Evolutionary conservation across 2,113 vertebrate genomes (phyloP).

Genomic region (Deroptyus accipitrinus): DNA sequence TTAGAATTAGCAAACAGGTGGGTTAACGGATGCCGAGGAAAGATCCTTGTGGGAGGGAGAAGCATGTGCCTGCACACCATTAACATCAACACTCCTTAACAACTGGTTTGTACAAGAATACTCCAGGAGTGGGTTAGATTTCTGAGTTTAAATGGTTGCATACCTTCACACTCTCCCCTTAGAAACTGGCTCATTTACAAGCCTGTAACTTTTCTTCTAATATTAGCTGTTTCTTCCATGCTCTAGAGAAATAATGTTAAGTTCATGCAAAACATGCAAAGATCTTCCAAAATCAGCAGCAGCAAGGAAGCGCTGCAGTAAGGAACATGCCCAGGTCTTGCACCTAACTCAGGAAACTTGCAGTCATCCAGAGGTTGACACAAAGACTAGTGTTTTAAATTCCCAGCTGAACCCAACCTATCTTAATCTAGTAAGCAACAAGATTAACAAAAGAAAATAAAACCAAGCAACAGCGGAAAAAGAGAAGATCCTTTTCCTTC

Average conservation of each 20-base stretch:
- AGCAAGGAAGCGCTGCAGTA: background rate
- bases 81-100: background rate
- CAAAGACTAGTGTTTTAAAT: background rate
- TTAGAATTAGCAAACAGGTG: background rate
- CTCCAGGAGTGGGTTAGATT: background rate
- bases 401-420: background rate
- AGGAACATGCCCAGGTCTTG: background rate
- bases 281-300: background rate
- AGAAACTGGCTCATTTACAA: background rate
- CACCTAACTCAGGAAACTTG: background rate
- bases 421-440: background rate
- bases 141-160: background rate
- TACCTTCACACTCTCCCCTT: background rate
- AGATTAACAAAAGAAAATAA: background rate
- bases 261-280: background rate
- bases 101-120: background rate
- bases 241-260: background rate
- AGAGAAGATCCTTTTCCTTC: background rate
- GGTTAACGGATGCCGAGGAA: background rate
- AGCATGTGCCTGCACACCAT: background rate
- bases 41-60: background rate
- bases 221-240: background rate
- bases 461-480: background rate
- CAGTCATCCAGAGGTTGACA: background rate
- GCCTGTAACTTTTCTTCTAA: background rate